These are phyloP conservation scores for Lochmaea capreae DNA, from an alignment of 2,888 invertebrate species.

Conservation along the genomic window DNA sequence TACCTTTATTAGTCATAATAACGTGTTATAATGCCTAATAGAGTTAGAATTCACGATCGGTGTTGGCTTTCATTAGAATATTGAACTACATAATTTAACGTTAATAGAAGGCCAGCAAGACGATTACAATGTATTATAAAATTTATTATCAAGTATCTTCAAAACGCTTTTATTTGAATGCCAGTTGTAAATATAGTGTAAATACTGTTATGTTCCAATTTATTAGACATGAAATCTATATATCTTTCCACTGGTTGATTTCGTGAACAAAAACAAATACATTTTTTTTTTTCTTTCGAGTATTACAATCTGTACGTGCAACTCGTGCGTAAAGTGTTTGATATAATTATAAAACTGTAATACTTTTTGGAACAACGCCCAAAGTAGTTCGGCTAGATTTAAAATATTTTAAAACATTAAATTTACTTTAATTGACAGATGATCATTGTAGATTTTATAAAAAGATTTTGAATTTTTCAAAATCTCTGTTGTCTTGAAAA, in stretches of 20 bases:
- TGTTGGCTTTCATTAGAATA: background rate
- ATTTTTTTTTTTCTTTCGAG: background rate
- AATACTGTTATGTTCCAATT: conserved; percentile 7
- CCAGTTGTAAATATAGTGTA: background rate
- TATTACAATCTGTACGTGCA: background rate
- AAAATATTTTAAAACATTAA: too few relatives aligned
- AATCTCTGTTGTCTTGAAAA: too few relatives aligned
- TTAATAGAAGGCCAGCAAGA: conserved; percentile 2
- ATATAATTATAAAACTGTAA: too few relatives aligned
- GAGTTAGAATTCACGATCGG: background rate
- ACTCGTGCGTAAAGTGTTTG: background rate
- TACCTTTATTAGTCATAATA: conserved; percentile 6
- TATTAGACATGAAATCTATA: conserved; percentile 6
- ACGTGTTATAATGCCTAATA: background rate
- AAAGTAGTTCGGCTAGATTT: too few relatives aligned
- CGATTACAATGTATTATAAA: background rate
- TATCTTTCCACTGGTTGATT: background rate
- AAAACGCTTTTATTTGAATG: background rate
- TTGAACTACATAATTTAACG: background rate
- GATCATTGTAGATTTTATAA: too few relatives aligned
- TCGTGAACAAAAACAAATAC: background rate
- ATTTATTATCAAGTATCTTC: conserved; percentile 2
- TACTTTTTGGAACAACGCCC: too few relatives aligned
- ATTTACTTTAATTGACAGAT: too few relatives aligned
- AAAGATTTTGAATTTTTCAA: too few relatives aligned